phyloP scores from a whole-genome alignment of 1,140 invertebrate species.

The Eurosta solidaginis region DNA sequence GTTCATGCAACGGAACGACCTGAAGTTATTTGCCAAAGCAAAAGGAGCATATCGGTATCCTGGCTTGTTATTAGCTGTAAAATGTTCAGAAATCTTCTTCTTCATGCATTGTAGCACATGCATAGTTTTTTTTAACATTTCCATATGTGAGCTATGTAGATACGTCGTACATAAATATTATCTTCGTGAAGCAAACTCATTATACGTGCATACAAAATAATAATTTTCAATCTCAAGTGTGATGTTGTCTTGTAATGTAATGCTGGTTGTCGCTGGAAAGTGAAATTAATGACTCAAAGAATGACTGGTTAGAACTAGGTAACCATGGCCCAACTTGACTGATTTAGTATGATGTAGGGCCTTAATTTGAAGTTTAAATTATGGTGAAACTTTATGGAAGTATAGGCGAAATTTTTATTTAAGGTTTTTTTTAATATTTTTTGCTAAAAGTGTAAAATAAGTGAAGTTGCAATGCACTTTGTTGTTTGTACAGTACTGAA shows the following conservation, averaged over 20 bases:
- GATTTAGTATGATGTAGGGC: too few relatives aligned
- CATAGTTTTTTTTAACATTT: neutral
- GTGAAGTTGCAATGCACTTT: too few relatives aligned
- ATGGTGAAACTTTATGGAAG: too few relatives aligned
- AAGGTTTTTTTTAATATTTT: too few relatives aligned
- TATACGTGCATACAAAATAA: conserved; percentile 16
- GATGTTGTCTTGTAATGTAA: neutral
- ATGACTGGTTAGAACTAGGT: neutral
- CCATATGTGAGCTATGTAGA: neutral
- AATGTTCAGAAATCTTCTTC: neutral
- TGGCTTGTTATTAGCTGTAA: too few relatives aligned
- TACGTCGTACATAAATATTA: neutral
- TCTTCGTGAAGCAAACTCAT: neutral
- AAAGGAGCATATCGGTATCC: neutral
- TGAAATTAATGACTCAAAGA: conserved; percentile 21
- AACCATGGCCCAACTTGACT: neutral
- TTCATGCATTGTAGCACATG: neutral
- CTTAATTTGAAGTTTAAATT: too few relatives aligned
- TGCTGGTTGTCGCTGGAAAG: neutral
- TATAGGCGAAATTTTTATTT: too few relatives aligned
- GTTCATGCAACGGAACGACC: neutral
- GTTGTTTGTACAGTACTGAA: too few relatives aligned
- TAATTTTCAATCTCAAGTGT: conserved; percentile 15
- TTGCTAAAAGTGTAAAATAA: too few relatives aligned
- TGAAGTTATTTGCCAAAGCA: neutral